phyloP scores from a whole-genome alignment of 2,113 vertebrate genomes.

The Oplegnathus fasciatus region DNA sequence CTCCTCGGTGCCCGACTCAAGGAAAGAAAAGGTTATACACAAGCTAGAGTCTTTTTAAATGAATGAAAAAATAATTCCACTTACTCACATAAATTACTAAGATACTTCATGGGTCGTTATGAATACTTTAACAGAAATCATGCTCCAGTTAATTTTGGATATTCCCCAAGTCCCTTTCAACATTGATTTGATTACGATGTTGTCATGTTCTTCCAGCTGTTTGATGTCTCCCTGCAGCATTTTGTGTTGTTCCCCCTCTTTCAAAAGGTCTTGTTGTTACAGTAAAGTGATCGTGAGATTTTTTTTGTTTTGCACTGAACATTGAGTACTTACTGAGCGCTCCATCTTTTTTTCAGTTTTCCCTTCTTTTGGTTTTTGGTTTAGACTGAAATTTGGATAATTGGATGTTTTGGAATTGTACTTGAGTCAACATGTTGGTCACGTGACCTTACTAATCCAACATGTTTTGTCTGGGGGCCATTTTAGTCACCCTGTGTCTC shows the following conservation, averaged over 20 bases:
- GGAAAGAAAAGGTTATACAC: constrained; percentile 3
- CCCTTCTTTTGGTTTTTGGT: constrained; percentile 17
- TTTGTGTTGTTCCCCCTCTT: not conserved
- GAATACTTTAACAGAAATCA: constrained; percentile 51
- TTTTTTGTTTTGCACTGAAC: not conserved
- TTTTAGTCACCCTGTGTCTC: constrained; percentile 53
- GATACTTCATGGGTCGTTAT: constrained; percentile 5
- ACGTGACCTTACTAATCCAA: constrained; percentile 54
- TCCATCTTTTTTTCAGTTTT: constrained; percentile 16
- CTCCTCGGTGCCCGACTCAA: not conserved
- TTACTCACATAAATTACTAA: constrained; percentile 23
- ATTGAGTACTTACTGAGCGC: constrained; percentile 2
- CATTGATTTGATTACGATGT: constrained; percentile 12
- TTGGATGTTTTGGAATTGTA: constrained; percentile 51
- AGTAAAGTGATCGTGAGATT: not conserved
- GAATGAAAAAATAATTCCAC: not conserved
- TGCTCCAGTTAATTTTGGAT: constrained; percentile 42
- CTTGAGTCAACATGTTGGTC: constrained; percentile 46
- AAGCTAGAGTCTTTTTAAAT: not conserved
- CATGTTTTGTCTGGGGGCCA: constrained; percentile 68
- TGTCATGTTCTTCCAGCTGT: constrained; percentile 17
- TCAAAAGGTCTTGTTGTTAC: constrained; percentile 1
- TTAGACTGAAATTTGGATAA: constrained; percentile 49
- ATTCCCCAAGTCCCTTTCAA: constrained; percentile 3
- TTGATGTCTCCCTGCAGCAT: constrained; percentile 9